Base-by-base conservation (phyloP, 1,140 invertebrate genomes). In the Neodiprion fabricii region DNA sequence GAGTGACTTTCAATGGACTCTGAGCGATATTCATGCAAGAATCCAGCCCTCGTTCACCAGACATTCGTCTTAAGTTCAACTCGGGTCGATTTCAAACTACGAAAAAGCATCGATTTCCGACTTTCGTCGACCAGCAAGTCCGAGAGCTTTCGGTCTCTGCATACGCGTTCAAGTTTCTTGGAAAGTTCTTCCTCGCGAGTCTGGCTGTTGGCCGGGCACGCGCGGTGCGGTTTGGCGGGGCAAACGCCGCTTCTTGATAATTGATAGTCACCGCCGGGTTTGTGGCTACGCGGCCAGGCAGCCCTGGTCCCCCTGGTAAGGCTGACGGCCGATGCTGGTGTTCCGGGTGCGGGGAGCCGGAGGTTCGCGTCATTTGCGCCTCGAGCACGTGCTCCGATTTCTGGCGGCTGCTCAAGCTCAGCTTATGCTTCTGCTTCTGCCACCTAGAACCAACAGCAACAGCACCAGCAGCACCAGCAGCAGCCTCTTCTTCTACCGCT, bases 361-460 rank as follows among this genome's bases (percentile, higher is more conserved):
- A 84, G 84, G 82, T 84, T 82, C 81, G 82, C 85, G 86, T 88
- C 85, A 87, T 82, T 85, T 84, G 82, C 53, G 53, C 11, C 53
- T 74, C 80, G 81, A 87, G 85, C 86, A 88, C 87, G 87, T 88
- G 87, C 85, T 88, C 85, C 80, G 84, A 79, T 87, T 87, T 87
- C 85, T 87, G 84, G 85, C 85, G 84, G 83, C 82, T 82, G 85
- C 80, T 83, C 83, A 40, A 40, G 83, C 84, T 85, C 83, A 85
- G 78, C 80, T 77, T 84, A 80, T 78, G 80, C 78, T 79, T 78
- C 77, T 78, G 78, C 28, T 40, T 40, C 28, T 40, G 66, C 65
- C 48, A 48, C 69, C 76, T 66, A 48, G 12, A 21, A 40, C 14
- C 50, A 40, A 40, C 28, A 40, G 28, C 28, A 40, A 40, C 28